Evolutionary conservation across 2,113 vertebrate genomes (phyloP), one percentile per base, ranked within the genome.

Genomic region (Pelobates fuscus): DNA sequence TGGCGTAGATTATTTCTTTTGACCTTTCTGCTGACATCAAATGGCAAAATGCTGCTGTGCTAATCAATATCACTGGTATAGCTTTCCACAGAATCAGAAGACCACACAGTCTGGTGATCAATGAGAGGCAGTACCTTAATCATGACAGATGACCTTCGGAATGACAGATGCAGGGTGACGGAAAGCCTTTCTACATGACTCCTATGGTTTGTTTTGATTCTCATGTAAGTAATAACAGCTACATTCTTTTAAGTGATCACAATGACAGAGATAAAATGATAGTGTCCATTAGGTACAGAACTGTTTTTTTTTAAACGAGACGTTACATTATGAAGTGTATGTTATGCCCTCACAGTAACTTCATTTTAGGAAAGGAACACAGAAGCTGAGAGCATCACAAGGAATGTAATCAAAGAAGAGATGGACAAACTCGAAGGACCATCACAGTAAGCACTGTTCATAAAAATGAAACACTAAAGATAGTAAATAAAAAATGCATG

Each of bases 81-180:
- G 57, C 29, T 46, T 61, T 29, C 46, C 8, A 30, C 37, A 52
- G 70, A 52, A 24, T 62, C 37, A 46, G 15, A 32, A 52, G 59
- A 71, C 70, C 58, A 71, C 70, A 63, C 70, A 71, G 12, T 25
- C 14, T n/a, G 69, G 29, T 49, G 70, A 62, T 63, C 70, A 71
- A 55, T 55, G 43, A 71, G 43, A 49, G 43, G 61, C 58, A 23
- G 70, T 71, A 12, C 43, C 59, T 71, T 71, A 23, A 63, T 46
- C 59, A 52, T 71, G 70, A 63, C 58, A n/a, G n/a, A n/a, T n/a
- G n/a, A n/a, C n/a, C n/a, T n/a, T 63, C 26, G 26, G 15, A 63
- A 62, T 71, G 70, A 71, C 70, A 71, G 70, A 71, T 71, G 70
- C 62, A 63, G 58, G 70, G 58, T 63, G 44, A 71, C 23, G 43